These are phyloP conservation scores for Nomada ferruginata DNA, from an alignment of 2,888 invertebrate genomes.

Conservation along the genomic window DNA sequence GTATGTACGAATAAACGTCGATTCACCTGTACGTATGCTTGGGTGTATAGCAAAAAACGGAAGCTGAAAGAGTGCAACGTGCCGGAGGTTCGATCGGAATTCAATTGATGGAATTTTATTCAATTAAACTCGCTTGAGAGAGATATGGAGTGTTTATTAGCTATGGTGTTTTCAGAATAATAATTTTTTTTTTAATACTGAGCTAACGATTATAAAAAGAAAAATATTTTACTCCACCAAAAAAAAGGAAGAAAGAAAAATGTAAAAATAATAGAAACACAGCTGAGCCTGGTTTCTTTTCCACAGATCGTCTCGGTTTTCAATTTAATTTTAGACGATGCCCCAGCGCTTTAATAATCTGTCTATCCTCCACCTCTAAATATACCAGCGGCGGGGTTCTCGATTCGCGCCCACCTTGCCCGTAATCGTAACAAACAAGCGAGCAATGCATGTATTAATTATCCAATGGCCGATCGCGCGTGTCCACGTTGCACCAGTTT, in stretches of 20 bases:
- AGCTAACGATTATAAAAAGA: too few species aligned
- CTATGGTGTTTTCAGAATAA: too few species aligned
- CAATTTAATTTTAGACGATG: slow-evolving; percentile 39
- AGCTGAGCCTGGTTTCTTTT: slow-evolving; percentile 8
- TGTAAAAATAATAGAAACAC: neutral
- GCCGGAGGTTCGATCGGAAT: neutral
- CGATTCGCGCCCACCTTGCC: slow-evolving; percentile 27
- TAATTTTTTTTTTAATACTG: too few species aligned
- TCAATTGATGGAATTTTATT: too few species aligned
- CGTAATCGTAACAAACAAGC: slow-evolving; percentile 6
- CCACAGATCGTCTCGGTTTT: neutral
- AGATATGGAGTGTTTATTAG: too few species aligned
- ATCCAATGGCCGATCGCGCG: slow-evolving; percentile 9
- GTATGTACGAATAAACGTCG: neutral
- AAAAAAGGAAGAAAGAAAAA: too few species aligned
- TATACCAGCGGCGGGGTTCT: slow-evolving; percentile 20
- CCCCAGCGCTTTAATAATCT: slow-evolving; percentile 16
- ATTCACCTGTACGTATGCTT: neutral
- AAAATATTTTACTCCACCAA: too few species aligned
- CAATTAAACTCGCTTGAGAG: neutral
- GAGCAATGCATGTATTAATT: slow-evolving; percentile 34
- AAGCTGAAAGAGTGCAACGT: neutral
- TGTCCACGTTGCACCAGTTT: slow-evolving; percentile 17
- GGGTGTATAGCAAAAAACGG: too few species aligned
- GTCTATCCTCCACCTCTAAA: slow-evolving; percentile 23